Base-by-base conservation (phyloP, 2,888 invertebrate genomes). In the Mesopsocus fuscifrons region DNA sequence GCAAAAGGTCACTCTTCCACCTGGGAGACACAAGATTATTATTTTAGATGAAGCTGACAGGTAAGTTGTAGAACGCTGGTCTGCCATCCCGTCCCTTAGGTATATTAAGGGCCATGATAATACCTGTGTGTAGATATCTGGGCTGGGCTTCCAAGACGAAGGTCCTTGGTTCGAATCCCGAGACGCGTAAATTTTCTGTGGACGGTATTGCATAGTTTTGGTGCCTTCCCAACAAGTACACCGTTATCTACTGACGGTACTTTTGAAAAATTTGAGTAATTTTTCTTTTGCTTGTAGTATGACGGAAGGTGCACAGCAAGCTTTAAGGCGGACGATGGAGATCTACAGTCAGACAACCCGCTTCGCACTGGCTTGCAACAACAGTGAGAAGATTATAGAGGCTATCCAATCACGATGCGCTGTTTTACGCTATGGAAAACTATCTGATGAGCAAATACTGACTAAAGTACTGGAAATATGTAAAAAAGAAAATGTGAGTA, bases 281-380 rank as follows among this genome's bases (percentile, higher is more conserved):
- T 34, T 13, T 32, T 45, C 26, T 34, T 17, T 46, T 42, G 32
- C 20, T 53, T 56, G 41, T 53, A 87, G 94, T 59, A 98, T 99
- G 98, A 98, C 98, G 0, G 95, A 95, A 53, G 95, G 95, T 1
- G 98, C 98, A 0, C 97, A 98, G 60, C 95, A 97, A 61, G 98
- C 98, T 0, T 64, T 98, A 43, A 72, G 98, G 16, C 73, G 97
- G 50, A 99, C 95, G 1, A 98, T 99, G 97, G 98, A 99, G 65
- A 74, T 97, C 47, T 97, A 92, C 63, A 92, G 92, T 44, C 81
- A 78, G 57, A 98, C 97, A 0, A 99, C 98, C 0, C 68, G 98
- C 47, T 98, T 99, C 63, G 95, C 95, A 0, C 67, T 98, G 4
- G 98, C 98, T 15, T 98, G 98, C 57, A 98, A 98, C 62, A 88